phyloP scores from a whole-genome alignment of 2,113 vertebrate species.

The Grammomys dolichurus region DNA sequence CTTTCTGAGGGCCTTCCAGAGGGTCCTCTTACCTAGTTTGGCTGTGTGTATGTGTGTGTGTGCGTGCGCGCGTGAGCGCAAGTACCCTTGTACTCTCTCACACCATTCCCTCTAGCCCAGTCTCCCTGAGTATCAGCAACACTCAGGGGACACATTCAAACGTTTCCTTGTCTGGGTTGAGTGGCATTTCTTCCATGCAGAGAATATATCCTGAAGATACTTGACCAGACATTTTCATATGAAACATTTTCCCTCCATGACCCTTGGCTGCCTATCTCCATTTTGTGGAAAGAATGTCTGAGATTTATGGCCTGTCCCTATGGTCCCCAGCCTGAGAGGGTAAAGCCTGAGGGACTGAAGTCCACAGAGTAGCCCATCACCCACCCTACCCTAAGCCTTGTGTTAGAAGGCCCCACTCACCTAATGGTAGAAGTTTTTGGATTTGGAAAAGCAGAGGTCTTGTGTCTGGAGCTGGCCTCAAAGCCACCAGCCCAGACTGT shows the following conservation, averaged over 20 bases:
- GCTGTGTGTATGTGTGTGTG: slow-evolving; percentile 66
- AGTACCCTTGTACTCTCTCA: slow-evolving; percentile 39
- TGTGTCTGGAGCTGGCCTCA: slow-evolving; percentile 59
- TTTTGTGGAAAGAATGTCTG: slow-evolving; percentile 80
- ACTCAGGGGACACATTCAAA: slow-evolving; percentile 71
- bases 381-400: too few relatives aligned
- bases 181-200: slow-evolving; percentile 84
- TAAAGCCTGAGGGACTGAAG: background rate
- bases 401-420: background rate
- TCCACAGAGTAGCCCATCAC: background rate
- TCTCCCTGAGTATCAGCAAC: slow-evolving; percentile 61
- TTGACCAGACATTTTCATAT: slow-evolving; percentile 88
- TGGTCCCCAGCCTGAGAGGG: background rate
- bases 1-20: slow-evolving; percentile 60
- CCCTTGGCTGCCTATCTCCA: slow-evolving; percentile 80
- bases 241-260: slow-evolving; percentile 85
- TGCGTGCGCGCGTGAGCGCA: too few relatives aligned
- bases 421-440: slow-evolving; percentile 20
- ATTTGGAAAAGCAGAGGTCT: slow-evolving; percentile 56
- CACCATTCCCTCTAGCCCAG: slow-evolving; percentile 73
- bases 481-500: background rate
- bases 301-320: slow-evolving; percentile 7
- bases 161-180: slow-evolving; percentile 68
- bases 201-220: slow-evolving; percentile 87
- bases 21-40: slow-evolving; percentile 70